Conservation (phyloP, 2,797 vertebrate species). For the Oryzias sinensis region DNA sequence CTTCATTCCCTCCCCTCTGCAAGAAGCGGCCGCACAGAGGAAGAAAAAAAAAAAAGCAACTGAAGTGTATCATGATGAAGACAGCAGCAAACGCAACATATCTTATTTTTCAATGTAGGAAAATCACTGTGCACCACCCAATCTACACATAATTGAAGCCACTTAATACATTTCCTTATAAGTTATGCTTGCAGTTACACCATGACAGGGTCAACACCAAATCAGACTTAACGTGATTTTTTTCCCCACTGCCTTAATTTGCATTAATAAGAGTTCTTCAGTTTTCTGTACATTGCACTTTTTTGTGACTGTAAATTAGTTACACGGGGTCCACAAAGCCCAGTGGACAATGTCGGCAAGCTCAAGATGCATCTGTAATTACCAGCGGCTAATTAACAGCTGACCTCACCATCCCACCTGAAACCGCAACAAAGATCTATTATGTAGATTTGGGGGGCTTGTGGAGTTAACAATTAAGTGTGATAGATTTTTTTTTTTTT, state of each 20-base stretch:
- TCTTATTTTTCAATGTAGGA: slow-evolving; percentile 9
- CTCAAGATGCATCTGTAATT: slow-evolving; percentile 75
- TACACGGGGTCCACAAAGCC: slow-evolving; percentile 51
- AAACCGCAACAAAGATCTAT: slow-evolving; percentile 72
- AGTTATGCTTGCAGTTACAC: slow-evolving; percentile 1
- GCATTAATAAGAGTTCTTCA: slow-evolving; percentile 26
- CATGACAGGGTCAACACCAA: slow-evolving; percentile 14
- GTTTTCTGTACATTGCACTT: slow-evolving; percentile 41
- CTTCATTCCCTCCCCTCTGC: slow-evolving; percentile 46
- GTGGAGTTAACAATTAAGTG: slow-evolving; percentile 62
- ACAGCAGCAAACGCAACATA: slow-evolving; percentile 12
- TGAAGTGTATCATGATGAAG: slow-evolving; percentile 28
- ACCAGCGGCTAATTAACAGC: slow-evolving; percentile 72
- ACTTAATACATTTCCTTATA: slow-evolving; percentile 7
- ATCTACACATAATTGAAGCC: slow-evolving; percentile 8
- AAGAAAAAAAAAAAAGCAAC: slow-evolving; percentile 13
- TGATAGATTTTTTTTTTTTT: slow-evolving; percentile 43
- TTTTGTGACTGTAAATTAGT: slow-evolving; percentile 44
- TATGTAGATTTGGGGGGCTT: slow-evolving; percentile 62
- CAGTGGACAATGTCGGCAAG: slow-evolving; percentile 59
- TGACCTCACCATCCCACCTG: slow-evolving; percentile 68
- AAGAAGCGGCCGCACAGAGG: slow-evolving; percentile 37
- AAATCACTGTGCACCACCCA: not conserved
- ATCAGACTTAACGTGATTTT: slow-evolving; percentile 20
- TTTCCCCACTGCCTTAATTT: slow-evolving; percentile 36